Base-by-base conservation (phyloP, 1,140 invertebrate genomes). In the Pomacea maculata region DNA sequence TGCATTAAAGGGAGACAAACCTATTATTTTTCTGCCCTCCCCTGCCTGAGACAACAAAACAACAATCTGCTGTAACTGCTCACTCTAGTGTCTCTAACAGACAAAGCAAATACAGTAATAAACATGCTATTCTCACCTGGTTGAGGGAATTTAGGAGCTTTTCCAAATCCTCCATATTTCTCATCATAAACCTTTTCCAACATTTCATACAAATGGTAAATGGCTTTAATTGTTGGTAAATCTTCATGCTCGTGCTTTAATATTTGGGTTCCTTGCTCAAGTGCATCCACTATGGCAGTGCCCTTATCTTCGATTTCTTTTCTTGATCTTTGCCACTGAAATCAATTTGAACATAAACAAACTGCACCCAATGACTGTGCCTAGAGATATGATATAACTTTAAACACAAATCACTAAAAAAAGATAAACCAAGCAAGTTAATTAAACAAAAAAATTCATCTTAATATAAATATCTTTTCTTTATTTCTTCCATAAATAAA, bases 121-220 rank as follows among this genome's bases (percentile, higher is more conserved):
- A 75, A 79, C 25, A 61, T 71, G 17, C 73, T 12, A 78, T 45
- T 57, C 80, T 29, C 83, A 92, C 92, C 90, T 82, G 97, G 95
- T 88, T 98, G 97, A 0, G 97, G 98, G 92, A 99, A 99, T 92
- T 99, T 99, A 0, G 97, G 97, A 4, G 95, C 94, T 34, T 92
- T 90, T 25, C 95, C 94, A 92, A 99, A 99, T 64, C 97, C 98
- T 71, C 83, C 97, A 83, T 87, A 72, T 74, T 94, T 91, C 17
- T 93, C 91, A 88, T 99, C 97, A 90, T 94, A 98, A 15, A 91
- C 90, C 65, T 92, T 88, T 10, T 91, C 86, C 6, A 95, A 87
- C 88, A 94, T 93, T 64, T 93, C 87, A 52, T 92, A 92, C 83
- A 94, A 94, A 78, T 92, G 92, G 52, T 90, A 84, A 64, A 91